Evolutionary conservation across 2,888 invertebrate genomes (phyloP).

Genomic region (Campoplex nolae): DNA sequence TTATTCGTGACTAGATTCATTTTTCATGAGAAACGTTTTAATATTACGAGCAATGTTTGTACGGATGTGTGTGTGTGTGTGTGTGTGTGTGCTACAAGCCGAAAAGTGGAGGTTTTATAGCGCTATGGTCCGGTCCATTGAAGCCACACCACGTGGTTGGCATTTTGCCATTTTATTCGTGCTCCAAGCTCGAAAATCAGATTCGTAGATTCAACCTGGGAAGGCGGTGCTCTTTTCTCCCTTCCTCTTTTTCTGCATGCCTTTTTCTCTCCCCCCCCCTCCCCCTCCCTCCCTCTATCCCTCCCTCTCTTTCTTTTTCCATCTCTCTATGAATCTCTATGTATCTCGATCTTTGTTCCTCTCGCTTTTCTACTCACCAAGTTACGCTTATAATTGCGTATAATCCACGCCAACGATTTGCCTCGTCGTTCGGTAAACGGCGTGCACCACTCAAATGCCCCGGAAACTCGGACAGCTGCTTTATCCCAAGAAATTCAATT

Average conservation of each 20-base stretch:
- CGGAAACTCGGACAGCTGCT: conserved; percentile 43
- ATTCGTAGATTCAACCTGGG: conserved; percentile 54
- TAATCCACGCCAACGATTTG: conserved; percentile 52
- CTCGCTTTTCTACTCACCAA: conserved; percentile 29
- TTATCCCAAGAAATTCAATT: neutral
- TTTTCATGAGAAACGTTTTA: conserved; percentile 36
- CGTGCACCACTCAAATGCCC: conserved; percentile 19
- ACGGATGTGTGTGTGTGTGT: neutral
- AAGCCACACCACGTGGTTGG: conserved; percentile 79
- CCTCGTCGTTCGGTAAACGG: conserved; percentile 54
- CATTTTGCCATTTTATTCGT: conserved; percentile 72
- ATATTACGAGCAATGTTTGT: neutral
- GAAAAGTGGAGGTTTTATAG: neutral
- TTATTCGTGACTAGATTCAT: conserved; percentile 1
- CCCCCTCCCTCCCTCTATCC: neutral
- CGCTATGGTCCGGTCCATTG: conserved; percentile 53
- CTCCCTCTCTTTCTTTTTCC: conserved; percentile 1
- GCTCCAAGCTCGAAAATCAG: conserved; percentile 59
- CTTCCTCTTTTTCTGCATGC: conserved; percentile 8
- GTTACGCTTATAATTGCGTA: conserved; percentile 64
- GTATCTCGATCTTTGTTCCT: conserved; percentile 15
- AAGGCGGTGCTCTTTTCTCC: conserved; percentile 36
- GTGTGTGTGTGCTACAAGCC: neutral
- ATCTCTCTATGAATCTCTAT: conserved; percentile 4
- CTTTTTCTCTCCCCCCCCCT: neutral